Conservation (phyloP, 2,113 vertebrate species). For the Chitala chitala region DNA sequence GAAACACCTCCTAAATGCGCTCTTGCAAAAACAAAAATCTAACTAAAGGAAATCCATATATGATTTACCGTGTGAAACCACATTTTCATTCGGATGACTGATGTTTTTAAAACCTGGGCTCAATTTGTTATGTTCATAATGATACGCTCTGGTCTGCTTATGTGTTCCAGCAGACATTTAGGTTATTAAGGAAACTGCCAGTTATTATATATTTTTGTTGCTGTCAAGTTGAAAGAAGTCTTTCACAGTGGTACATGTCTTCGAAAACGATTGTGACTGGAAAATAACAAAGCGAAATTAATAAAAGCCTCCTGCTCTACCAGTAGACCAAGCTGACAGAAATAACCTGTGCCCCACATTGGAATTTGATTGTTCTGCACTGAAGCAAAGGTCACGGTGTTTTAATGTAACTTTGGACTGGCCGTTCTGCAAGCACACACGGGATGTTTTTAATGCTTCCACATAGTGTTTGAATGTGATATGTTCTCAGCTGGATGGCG, state of each 20-base stretch:
- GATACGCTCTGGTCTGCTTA: neutral
- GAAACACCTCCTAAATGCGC: neutral
- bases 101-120: slow-evolving; percentile 6
- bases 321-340: no score
- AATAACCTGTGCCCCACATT: neutral
- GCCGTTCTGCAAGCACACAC: no score
- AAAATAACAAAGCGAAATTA: neutral
- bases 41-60: neutral
- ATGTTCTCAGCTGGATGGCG: no score
- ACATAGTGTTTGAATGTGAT: no score
- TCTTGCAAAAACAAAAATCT: neutral
- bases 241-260: neutral
- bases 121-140: neutral
- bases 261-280: neutral
- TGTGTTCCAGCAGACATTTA: neutral
- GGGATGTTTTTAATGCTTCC: no score
- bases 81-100: neutral
- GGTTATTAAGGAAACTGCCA: neutral
- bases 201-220: neutral
- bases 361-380: neutral
- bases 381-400: neutral
- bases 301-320: neutral
- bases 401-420: neutral
- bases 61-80: neutral
- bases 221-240: neutral